A percentile compares a stretch with the other conserved stretches of the same genome.
Evolutionary conservation across 2,888 invertebrate genomes (phyloP).

Genomic region (Sphecodes monilicornis): DNA sequence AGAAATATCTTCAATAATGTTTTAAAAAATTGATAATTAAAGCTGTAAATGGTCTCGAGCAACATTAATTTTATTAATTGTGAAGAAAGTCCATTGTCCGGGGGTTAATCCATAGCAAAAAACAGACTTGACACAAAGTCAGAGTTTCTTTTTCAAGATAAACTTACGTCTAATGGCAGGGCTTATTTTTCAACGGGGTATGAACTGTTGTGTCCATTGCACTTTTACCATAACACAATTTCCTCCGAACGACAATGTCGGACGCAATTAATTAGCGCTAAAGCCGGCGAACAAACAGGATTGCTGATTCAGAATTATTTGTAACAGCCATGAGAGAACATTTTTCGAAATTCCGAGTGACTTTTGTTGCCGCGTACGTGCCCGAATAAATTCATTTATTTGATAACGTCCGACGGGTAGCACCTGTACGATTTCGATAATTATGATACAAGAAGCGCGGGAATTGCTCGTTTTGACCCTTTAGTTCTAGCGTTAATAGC

Average conservation of each 20-base stretch:
- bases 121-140: background rate
- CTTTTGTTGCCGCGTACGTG: background rate
- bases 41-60: no score
- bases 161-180: background rate
- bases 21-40: no score
- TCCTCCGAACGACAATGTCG: background rate
- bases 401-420: background rate
- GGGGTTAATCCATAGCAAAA: background rate
- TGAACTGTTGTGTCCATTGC: background rate
- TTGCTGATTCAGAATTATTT: background rate
- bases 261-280: slow-evolving; percentile 36
- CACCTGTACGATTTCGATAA: slow-evolving; percentile 6
- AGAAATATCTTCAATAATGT: no score
- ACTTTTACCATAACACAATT: background rate
- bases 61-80: no score
- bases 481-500: background rate
- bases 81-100: no score
- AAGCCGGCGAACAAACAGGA: background rate
- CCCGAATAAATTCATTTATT: slow-evolving; percentile 1
- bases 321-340: background rate
- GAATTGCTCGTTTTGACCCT: background rate
- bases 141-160: background rate
- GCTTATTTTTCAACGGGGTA: background rate
- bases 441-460: background rate
- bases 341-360: background rate